These are phyloP conservation scores for Unio pictorum DNA, from an alignment of 2,888 invertebrate genomes.

Conservation along the genomic window DNA sequence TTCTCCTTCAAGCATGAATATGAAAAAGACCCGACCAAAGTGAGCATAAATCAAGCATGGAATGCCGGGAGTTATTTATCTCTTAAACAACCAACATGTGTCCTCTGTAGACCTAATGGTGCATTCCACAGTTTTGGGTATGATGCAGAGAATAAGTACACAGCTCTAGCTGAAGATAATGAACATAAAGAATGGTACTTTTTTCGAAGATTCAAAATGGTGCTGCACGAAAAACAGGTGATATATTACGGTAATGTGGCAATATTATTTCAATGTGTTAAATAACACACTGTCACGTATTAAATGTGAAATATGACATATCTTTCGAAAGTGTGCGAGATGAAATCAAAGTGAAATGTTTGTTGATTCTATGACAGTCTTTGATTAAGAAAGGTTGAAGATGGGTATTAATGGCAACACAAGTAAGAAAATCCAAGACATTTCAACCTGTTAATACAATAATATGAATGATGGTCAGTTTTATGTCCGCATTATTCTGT, in stretches of 20 bases:
- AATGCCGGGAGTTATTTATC: slow-evolving; percentile 1
- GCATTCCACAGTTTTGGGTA: neutral
- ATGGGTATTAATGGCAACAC: too few relatives aligned
- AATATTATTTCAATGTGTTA: too few relatives aligned
- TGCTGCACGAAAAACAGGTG: neutral
- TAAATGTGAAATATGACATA: too few relatives aligned
- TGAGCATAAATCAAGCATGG: neutral
- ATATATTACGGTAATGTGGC: neutral
- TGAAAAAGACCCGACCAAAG: neutral
- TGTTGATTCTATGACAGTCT: too few relatives aligned
- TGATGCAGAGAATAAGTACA: neutral
- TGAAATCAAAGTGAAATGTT: too few relatives aligned
- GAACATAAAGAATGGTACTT: neutral
- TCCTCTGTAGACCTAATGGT: neutral
- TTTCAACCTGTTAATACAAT: too few relatives aligned
- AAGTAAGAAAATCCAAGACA: too few relatives aligned
- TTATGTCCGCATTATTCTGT: too few relatives aligned
- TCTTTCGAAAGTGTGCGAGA: too few relatives aligned
- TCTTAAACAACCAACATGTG: neutral
- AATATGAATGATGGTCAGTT: too few relatives aligned
- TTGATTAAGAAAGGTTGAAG: too few relatives aligned
- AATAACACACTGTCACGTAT: too few relatives aligned
- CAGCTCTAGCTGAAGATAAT: neutral
- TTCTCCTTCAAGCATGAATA: neutral
- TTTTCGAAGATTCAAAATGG: slow-evolving; percentile 3